Evolutionary conservation across 2,888 invertebrate genomes (phyloP).

Genomic region (Mesochorus sp.): DNA sequence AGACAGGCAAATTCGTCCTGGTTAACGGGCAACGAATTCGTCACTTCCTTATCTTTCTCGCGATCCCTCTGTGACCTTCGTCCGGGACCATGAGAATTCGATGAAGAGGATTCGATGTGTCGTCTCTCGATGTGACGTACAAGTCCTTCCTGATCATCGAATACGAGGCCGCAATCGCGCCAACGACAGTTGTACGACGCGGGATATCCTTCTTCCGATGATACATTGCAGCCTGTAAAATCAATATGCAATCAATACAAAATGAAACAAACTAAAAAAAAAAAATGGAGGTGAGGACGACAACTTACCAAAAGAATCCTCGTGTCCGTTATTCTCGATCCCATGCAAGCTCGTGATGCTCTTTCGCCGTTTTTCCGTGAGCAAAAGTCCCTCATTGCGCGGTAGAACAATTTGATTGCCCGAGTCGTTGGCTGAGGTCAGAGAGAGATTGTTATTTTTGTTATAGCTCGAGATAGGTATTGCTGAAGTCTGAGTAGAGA

Average conservation of each 20-base stretch:
- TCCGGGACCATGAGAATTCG: constrained; percentile 72
- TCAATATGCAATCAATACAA: constrained; percentile 50
- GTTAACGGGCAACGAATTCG: constrained; percentile 6
- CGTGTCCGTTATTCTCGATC: constrained; percentile 48
- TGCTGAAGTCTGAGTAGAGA: constrained; percentile 68
- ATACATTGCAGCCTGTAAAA: constrained; percentile 67
- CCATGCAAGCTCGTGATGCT: constrained; percentile 25
- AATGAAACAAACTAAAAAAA: not conserved
- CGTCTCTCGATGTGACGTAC: constrained; percentile 92
- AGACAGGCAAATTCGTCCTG: constrained; percentile 94
- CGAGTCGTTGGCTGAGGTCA: not conserved
- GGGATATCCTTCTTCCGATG: constrained; percentile 68
- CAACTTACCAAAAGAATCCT: constrained; percentile 70
- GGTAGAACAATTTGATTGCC: constrained; percentile 82
- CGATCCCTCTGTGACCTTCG: constrained; percentile 72
- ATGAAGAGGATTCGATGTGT: constrained; percentile 88
- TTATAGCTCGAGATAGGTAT: constrained; percentile 22
- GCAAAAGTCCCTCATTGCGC: constrained; percentile 78
- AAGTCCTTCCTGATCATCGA: constrained; percentile 90
- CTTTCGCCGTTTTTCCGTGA: constrained; percentile 65
- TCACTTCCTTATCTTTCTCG: constrained; percentile 63
- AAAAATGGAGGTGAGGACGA: not conserved
- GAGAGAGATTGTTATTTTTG: constrained; percentile 40
- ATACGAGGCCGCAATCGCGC: constrained; percentile 92
- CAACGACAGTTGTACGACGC: constrained; percentile 88